Evolutionary conservation across 2,797 vertebrate species (phyloP).

Genomic region (Trachops cirrhosus): DNA sequence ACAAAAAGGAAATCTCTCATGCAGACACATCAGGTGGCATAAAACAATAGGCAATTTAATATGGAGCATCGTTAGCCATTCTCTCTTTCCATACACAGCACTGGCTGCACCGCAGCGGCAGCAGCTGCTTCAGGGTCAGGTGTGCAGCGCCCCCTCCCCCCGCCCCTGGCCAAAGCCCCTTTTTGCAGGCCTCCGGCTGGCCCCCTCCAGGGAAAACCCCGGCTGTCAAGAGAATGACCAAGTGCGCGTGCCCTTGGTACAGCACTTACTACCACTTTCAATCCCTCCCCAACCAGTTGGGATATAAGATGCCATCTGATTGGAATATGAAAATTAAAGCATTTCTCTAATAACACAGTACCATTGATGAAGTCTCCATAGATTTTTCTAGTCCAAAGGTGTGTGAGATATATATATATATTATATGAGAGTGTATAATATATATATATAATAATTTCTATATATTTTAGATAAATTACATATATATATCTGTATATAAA

Average conservation of each 20-base stretch:
- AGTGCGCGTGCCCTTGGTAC: not conserved
- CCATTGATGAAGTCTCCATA: conserved; percentile 81
- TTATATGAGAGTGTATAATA: conserved; percentile 76
- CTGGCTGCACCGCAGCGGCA: conserved; percentile 20
- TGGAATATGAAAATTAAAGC: conserved; percentile 80
- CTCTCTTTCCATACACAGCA: conserved; percentile 11
- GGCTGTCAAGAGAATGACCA: conserved; percentile 68
- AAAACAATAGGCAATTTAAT: conserved; percentile 86
- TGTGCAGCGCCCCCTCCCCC: not conserved
- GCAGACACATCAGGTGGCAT: conserved; percentile 94
- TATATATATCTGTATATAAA: conserved; percentile 87
- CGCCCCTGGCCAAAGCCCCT: conserved; percentile 20
- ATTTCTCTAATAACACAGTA: conserved; percentile 81
- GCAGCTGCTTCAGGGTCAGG: conserved; percentile 29
- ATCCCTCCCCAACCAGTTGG: conserved; percentile 73
- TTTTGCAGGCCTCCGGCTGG: conserved; percentile 2
- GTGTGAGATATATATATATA: conserved; percentile 82
- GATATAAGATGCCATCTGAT: conserved; percentile 60
- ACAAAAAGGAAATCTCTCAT: conserved; percentile 93
- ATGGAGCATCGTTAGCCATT: conserved; percentile 79
- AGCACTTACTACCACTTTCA: conserved; percentile 63
- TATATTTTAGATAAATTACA: conserved; percentile 89
- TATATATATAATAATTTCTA: conserved; percentile 86
- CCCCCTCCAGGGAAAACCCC: not conserved
- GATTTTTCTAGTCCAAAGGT: conserved; percentile 78